phyloP scores from a whole-genome alignment of 2,797 vertebrate species.

The Alosa sapidissima region DNA sequence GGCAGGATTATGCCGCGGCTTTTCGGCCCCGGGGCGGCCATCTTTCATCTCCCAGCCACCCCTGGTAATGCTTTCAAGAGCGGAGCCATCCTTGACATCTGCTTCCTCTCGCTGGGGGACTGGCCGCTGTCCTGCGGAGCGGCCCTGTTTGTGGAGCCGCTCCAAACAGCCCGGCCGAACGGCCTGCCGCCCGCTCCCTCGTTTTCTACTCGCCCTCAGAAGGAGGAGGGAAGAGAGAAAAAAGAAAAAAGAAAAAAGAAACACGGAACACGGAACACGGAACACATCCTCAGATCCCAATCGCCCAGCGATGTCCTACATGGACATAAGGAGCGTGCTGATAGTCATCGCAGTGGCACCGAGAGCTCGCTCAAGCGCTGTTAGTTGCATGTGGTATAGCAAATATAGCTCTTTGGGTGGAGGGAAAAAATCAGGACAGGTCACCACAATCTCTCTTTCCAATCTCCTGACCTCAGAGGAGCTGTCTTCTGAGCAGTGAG shows the following conservation, averaged over 20 bases:
- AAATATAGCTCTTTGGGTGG: background rate
- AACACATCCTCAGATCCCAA: background rate
- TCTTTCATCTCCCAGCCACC: conserved; percentile 73
- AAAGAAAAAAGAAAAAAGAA: background rate
- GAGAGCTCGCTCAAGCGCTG: background rate
- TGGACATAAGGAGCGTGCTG: background rate
- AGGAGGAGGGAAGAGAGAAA: background rate
- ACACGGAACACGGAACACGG: too few species aligned
- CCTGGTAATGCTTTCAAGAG: conserved; percentile 71
- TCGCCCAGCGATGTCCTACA: conserved; percentile 12
- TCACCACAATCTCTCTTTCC: conserved; percentile 26
- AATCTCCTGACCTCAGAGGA: conserved; percentile 20
- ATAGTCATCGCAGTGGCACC: background rate
- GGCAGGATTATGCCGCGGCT: conserved; percentile 61
- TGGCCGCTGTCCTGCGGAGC: conserved; percentile 63
- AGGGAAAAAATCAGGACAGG: background rate
- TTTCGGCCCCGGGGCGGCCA: conserved; percentile 62
- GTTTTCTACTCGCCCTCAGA: background rate
- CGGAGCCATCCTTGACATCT: conserved; percentile 73
- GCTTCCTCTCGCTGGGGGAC: conserved; percentile 66
- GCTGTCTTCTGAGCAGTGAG: conserved; percentile 29
- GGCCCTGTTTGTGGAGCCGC: conserved; percentile 51
- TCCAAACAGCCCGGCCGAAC: conserved; percentile 38
- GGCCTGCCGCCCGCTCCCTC: background rate
- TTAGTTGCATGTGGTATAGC: background rate